Evolutionary conservation across 1,140 invertebrate species (phyloP), one percentile per base, ranked within the genome.

Genomic region (Octopus bimaculoides): DNA sequence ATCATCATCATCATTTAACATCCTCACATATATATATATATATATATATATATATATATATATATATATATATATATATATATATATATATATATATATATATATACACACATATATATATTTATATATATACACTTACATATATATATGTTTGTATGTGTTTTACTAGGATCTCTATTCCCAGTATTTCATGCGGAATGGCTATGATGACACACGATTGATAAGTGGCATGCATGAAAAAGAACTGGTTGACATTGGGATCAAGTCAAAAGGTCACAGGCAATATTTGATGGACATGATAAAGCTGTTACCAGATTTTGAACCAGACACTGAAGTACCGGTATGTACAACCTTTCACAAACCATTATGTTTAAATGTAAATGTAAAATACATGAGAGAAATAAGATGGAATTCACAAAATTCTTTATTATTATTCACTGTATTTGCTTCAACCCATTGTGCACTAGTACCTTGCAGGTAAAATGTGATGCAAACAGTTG

Each of bases 201-300:
- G 86, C 5, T 87, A 82, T 80, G 86, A 87, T 54, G 84, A 82
- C 78, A 87, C 86, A 0, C 77, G 83, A 26, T 84, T 86, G 41
- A 85, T 87, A 4, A 81, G 80, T n/a, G 84, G 84, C 17, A 86
- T 87, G 79, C 86, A 83, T 26, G 85, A 86, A 56, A 83, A 80
- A 26, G 86, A 87, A 55, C 73, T 87, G 52, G 82, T 80, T 53
- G 79, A 82, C 41, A 84, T 86, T 56, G 86, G 86, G 12, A 81
- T 87, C 54, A 83, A 74, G 56, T 81, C 71, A 5, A 81, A 81
- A 74, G 83, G 81, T 7, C 83, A 84, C 61, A 54, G 83, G 6
- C 83, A 83, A n/a, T 83, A 78, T 74, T 66, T 87, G 5, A 53
- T 83, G 77, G 79, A 83, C 10, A 74, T 82, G 69, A 85, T 87